Conservation (phyloP, 2,888 invertebrate genomes). For the Drosophila yooni region DNA sequence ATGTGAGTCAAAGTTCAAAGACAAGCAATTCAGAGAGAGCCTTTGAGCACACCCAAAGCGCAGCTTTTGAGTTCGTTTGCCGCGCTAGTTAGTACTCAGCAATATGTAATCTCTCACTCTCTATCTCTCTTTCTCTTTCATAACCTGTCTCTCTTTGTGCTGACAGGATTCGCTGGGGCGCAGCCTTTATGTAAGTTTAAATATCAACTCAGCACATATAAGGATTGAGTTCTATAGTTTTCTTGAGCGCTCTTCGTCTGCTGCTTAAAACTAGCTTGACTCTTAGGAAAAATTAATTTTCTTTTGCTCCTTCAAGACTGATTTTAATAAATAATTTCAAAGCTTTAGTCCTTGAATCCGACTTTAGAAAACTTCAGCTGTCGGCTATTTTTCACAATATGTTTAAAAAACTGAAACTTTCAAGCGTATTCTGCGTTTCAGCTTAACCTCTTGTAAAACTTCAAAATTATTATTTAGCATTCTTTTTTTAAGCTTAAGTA, state of each 20-base stretch:
- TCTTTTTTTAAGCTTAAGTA: not conserved
- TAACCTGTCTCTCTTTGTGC: conserved; percentile 38
- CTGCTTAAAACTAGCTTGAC: not conserved
- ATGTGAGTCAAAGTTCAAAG: conserved; percentile 42
- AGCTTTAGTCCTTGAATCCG: too few relatives aligned
- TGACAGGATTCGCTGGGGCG: conserved; percentile 41
- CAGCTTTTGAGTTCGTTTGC: conserved; percentile 1
- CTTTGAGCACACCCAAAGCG: conserved; percentile 7
- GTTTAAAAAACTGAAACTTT: not conserved
- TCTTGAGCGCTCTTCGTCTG: not conserved
- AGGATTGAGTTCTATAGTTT: not conserved
- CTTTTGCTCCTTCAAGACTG: not conserved
- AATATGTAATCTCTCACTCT: conserved; percentile 31
- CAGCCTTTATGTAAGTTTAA: conserved; percentile 35
- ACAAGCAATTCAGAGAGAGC: conserved; percentile 15
- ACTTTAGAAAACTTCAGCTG: too few relatives aligned
- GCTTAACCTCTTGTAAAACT: not conserved
- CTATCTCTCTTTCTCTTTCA: conserved; percentile 29
- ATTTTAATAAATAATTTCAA: not conserved
- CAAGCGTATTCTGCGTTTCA: too few relatives aligned
- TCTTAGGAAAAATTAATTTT: not conserved
- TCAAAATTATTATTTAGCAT: not conserved
- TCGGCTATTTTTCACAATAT: not conserved
- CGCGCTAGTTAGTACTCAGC: conserved; percentile 3
- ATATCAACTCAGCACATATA: not conserved